Base-by-base conservation (phyloP, 2,113 vertebrate genomes). In the Mormoops blainvillei region DNA sequence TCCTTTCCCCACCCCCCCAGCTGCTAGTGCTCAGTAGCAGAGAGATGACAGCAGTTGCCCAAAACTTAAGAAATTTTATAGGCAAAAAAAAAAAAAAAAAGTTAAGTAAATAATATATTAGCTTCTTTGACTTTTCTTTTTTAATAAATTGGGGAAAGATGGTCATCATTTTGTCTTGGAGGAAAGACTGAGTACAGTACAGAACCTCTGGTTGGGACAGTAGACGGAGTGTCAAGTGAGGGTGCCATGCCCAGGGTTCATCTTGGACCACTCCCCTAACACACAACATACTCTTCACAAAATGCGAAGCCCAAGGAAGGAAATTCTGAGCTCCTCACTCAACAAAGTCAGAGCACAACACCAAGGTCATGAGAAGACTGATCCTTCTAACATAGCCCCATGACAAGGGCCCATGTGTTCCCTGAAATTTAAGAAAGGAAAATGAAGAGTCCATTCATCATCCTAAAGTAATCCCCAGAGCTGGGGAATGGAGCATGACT, bases 41-140 rank as follows among this genome's bases (percentile, higher is more conserved):
- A 93, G 50, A 94, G 84, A 92, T 61, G 61, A 68, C 3, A 91
- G 61, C 19, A 88, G 61, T 45, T 94, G 86, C 68, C 85, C 96
- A 94, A 92, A 76, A 77, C 73, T 94, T 77, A 85, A 87, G 28
- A 92, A 85, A 86, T 80, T 70, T 94, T 85, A 92, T 14, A 95
- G 85, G 58, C 74, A 77, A 90, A 95, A 92, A 94, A 91, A 48
- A 48, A 48, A 48, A 12, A 48, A 48, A 48, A 48, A 48, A 58
- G 31, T 65, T 89, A 58, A 96, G 83, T 95, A 96, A 95, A 80
- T 56, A 89, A 91, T 70, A 50, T 26, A 65, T 82, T 80, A 26
- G 14, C 24, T 88, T 1, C 73, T 45, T 54, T 73, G 43, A 28
- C 7, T 70, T 70, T 81, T 81, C n/a, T 68, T 78, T 76, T 81